A percentile compares a stretch with the other conserved stretches of the same genome.
Conservation (phyloP, 2,888 invertebrate species). For the Rhagonycha lutea region DNA sequence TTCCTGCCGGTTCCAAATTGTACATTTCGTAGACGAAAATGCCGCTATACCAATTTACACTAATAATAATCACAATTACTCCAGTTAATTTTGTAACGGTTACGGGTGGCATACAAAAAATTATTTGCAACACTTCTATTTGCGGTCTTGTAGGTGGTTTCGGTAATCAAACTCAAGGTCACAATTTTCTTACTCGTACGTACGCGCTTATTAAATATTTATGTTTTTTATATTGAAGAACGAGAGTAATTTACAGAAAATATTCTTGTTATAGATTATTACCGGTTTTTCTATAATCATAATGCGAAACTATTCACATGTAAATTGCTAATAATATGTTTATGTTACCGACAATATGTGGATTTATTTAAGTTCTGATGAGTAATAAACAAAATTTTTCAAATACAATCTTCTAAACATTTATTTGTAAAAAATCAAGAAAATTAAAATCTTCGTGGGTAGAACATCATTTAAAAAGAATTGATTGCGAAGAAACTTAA, state of each 20-base stretch:
- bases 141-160: background rate
- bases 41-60: background rate
- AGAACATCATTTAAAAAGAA: no score
- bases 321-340: background rate
- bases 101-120: background rate
- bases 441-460: no score
- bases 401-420: background rate
- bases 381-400: background rate
- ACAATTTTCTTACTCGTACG: background rate
- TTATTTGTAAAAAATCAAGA: no score
- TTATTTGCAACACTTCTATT: background rate
- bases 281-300: background rate
- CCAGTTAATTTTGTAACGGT: background rate
- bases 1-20: background rate
- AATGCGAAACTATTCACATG: background rate
- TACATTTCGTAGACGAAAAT: background rate
- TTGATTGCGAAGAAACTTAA: no score
- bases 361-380: background rate
- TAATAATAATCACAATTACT: background rate
- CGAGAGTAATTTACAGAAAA: background rate
- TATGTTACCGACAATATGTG: background rate
- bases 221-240: background rate
- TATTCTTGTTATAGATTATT: background rate
- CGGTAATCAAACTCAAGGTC: background rate
- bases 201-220: background rate